Evolutionary conservation across 2,888 invertebrate genomes (phyloP), one percentile per base, ranked within the genome.

Genomic region (Dryobotodes eremita): DNA sequence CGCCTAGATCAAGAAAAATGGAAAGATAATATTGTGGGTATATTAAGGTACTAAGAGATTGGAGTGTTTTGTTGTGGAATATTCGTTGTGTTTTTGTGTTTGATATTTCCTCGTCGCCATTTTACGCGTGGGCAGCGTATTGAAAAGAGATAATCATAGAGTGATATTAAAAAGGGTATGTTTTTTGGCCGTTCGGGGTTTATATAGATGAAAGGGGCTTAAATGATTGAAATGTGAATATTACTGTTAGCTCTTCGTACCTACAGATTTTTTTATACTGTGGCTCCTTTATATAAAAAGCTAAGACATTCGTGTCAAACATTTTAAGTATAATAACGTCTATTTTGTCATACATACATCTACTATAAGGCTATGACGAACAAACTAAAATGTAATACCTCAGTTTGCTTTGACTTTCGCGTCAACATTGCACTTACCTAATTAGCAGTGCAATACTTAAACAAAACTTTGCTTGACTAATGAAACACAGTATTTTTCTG

Each of bases 401-500:
- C 62, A 75, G 80, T 86, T 86, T 42, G 46, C 77, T 86, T 82
- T 81, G 82, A 81, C 68, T 81, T 79, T 79, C 66, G 36, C 77
- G 79, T 79, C 77, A 68, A 77, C 79, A 79, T 70, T 77, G 87
- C 86, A 86, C 82, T 88, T 77, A 85, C 79, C 79, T 89, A 88
- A 89, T 89, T 88, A 88, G 71, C 55, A 72, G 80, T 75, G 75
- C 74, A 66, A 83, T 89, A 83, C 82, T 87, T 89, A 73, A 83
- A 81, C 72, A 62, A 82, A 86, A 87, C 78, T 87, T 83, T 80
- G 82, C 70, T 83, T 82, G 75, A 80, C 73, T 85, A 75, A 75
- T 84, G 71, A 79, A 82, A 78, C 42, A 75, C 62, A 59, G 77
- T 73, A 78, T 89, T 86, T 86, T 87, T 85, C 81, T 80, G 72